Percentiles rank a stretch among this genome's conserved stretches.
Conservation (phyloP, 2,888 invertebrate species). For the Agriopis leucophaearia region DNA sequence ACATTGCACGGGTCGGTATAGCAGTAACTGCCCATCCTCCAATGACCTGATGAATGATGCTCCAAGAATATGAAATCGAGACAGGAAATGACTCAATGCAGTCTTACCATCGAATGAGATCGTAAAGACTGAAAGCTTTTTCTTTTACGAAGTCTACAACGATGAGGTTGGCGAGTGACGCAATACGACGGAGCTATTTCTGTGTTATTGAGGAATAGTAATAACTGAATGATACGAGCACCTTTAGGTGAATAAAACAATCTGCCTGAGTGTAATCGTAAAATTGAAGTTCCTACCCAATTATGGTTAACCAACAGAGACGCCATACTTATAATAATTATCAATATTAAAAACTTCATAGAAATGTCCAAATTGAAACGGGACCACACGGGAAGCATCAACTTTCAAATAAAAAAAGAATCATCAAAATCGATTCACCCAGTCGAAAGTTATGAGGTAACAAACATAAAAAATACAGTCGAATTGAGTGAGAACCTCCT, state of each 20-base stretch:
- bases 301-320: too few relatives aligned
- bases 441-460: too few relatives aligned
- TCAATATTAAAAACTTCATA: too few relatives aligned
- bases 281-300: neutral
- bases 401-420: too few relatives aligned
- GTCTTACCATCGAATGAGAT: constrained; percentile 7
- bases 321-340: too few relatives aligned
- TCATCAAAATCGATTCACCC: too few relatives aligned
- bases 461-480: too few relatives aligned
- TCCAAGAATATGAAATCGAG: neutral
- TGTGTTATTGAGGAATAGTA: constrained; percentile 5
- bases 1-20: neutral
- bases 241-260: neutral
- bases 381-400: too few relatives aligned
- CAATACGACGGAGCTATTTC: constrained; percentile 20
- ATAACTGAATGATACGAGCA: neutral
- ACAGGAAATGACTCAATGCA: constrained; percentile 28
- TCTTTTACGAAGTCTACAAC: constrained; percentile 17
- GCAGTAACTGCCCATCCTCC: neutral
- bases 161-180: constrained; percentile 23
- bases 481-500: too few relatives aligned
- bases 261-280: neutral
- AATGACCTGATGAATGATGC: constrained; percentile 11
- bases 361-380: too few relatives aligned
- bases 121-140: constrained; percentile 19